Evolutionary conservation across 2,797 vertebrate species (phyloP).

Genomic region (Otolemur crassicaudatus): DNA sequence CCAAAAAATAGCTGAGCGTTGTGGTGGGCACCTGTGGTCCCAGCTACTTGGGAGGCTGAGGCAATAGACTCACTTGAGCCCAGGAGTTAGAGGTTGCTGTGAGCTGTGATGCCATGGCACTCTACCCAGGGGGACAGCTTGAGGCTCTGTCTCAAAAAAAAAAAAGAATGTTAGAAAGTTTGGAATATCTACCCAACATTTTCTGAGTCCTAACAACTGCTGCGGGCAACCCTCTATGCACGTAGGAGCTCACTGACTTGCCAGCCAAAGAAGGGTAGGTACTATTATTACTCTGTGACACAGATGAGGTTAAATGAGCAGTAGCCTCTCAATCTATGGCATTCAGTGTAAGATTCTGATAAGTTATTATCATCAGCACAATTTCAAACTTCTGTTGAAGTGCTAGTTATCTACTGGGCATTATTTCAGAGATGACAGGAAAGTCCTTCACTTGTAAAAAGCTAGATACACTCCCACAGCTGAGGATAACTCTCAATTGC

Average conservation of each 20-base stretch:
- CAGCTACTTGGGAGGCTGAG: too few relatives aligned
- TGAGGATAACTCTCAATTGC: accelerated
- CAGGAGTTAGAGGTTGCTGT: too few relatives aligned
- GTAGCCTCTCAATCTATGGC: neutral
- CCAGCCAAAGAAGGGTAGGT: neutral
- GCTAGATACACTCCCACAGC: neutral
- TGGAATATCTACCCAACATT: neutral
- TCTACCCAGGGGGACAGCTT: too few relatives aligned
- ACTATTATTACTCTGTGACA: neutral
- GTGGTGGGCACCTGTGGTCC: too few relatives aligned
- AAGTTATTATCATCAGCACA: neutral
- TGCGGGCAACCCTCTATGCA: neutral
- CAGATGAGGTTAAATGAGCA: neutral
- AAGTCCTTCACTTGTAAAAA: neutral
- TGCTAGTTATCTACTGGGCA: too few relatives aligned
- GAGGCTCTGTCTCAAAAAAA: too few relatives aligned
- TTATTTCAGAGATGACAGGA: neutral
- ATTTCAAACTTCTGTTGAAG: neutral
- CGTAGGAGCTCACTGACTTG: neutral
- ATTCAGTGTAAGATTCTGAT: neutral
- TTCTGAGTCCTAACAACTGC: neutral
- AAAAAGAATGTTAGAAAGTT: too few relatives aligned
- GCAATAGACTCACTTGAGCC: too few relatives aligned
- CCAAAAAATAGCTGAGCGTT: too few relatives aligned
- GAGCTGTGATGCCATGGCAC: too few relatives aligned